Evolutionary conservation across 2,888 invertebrate species (phyloP), one percentile per base, ranked within the genome.

Genomic region (Acleris emargana): DNA sequence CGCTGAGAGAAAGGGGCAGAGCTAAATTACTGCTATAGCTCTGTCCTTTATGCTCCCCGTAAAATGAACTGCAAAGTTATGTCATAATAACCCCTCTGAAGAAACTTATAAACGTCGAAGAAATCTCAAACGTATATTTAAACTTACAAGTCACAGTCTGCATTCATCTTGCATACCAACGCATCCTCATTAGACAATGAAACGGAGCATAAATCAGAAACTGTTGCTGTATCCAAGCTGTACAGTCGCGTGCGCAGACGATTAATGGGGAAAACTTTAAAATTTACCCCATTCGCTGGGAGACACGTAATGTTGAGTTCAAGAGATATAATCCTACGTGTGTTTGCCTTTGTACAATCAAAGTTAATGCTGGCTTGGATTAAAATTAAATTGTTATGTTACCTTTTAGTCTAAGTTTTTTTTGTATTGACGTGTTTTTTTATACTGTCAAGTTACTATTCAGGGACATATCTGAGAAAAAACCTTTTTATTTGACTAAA

Each of bases 231-330:
- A 53, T 62, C 57, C 28, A 58, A 50, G 49, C 11, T 28, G 49
- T 51, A 51, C 3, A 45, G 62, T 49, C 18, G 49, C 7, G 43
- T 43, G 43, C 45, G 49, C 68, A 76, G 74, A 77, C 78, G 74
- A 80, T 80, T 73, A 77, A 81, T 75, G 75, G 71, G 58, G 52
- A 61, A 62, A 78, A 80, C 72, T 80, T 80, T 72, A 69, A 64
- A 69, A 69, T 73, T 72, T 67, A 68, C 68, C 52, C 58, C 54
- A 58, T 58, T 67, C 32, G 64, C 57, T 25, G 47, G 50, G 53
- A 62, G 42, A 64, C 61, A 57, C 69, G 63, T 69, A 61, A 52
- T 38, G 32, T 53, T 62, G 53, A 69, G 61, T 69, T 63, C 58
- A 47, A 47, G 45, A 62, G 70, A 71, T 71, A 68, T 69, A 64